phyloP scores from a whole-genome alignment of 1,140 invertebrate species.

The Apocrypta bakeri region DNA sequence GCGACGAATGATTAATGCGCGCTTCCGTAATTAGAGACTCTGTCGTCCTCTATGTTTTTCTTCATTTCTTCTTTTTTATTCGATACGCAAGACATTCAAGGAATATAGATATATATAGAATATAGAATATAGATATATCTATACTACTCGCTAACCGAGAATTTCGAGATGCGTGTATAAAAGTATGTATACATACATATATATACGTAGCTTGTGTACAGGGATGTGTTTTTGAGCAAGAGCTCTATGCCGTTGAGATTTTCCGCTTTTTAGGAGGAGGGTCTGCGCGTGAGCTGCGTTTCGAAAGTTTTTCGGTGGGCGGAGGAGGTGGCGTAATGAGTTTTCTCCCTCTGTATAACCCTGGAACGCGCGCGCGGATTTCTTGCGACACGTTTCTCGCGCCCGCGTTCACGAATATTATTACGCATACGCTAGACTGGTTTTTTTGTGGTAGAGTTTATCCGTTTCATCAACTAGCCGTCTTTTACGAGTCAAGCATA shows the following conservation, averaged over 20 bases:
- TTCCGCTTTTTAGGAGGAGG: background rate
- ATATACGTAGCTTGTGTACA: background rate
- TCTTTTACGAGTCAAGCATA: background rate
- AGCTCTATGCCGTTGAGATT: background rate
- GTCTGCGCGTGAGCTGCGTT: background rate
- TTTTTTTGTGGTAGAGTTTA: background rate
- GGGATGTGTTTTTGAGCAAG: background rate
- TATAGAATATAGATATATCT: too few relatives aligned
- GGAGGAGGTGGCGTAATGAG: background rate
- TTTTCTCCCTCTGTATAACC: background rate
- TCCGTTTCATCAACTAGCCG: background rate
- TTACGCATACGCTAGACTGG: background rate
- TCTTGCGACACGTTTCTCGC: background rate
- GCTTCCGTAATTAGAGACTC: slow-evolving; percentile 33
- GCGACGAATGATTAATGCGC: slow-evolving; percentile 46
- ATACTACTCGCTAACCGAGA: too few relatives aligned
- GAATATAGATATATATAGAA: too few relatives aligned
- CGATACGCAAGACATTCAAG: background rate
- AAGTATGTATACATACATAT: too few relatives aligned
- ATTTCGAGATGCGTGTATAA: background rate
- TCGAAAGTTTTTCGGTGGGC: background rate
- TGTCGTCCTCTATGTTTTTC: background rate
- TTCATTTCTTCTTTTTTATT: background rate
- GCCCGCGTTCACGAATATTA: background rate
- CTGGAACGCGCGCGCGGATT: too few relatives aligned